Percentiles rank a stretch among this genome's conserved stretches.
phyloP scores from a whole-genome alignment of 1,140 invertebrate species.

The Drosophila trapezifrons region DNA sequence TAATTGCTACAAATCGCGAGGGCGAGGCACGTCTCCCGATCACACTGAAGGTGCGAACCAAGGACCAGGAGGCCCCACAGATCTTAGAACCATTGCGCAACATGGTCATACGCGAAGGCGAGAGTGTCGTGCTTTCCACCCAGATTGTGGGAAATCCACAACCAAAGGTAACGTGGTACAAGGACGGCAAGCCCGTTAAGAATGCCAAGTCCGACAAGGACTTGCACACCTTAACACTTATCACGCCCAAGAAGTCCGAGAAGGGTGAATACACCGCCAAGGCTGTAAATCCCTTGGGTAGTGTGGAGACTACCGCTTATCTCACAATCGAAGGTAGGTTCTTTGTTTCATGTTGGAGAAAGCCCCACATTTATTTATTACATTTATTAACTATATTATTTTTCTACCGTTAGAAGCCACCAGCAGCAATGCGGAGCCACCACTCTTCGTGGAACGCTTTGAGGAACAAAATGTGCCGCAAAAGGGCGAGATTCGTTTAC shows the following conservation, averaged over 20 bases:
- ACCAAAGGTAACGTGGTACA: constrained; percentile 92
- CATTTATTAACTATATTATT: not conserved
- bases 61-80: constrained; percentile 90
- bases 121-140: constrained; percentile 89
- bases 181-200: constrained; percentile 89
- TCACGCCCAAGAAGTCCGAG: constrained; percentile 88
- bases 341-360: constrained; percentile 49
- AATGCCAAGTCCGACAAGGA: constrained; percentile 88
- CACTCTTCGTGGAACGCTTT: constrained; percentile 94
- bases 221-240: constrained; percentile 88
- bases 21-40: constrained; percentile 94
- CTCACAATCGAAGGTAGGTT: constrained; percentile 91
- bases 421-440: constrained; percentile 90
- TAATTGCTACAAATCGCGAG: constrained; percentile 94
- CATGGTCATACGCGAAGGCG: constrained; percentile 90
- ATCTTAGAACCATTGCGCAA: constrained; percentile 91
- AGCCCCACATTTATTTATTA: constrained; percentile 35
- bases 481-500: constrained; percentile 91
- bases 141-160: constrained; percentile 92
- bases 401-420: constrained; percentile 85
- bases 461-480: constrained; percentile 93
- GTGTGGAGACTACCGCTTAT: constrained; percentile 89
- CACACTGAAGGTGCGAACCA: constrained; percentile 92
- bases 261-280: constrained; percentile 92
- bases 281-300: constrained; percentile 91